A percentile compares a stretch with the other conserved stretches of the same genome.
Evolutionary conservation across 2,113 vertebrate genomes (phyloP).

Genomic region (Eulacestoma nigropectus): DNA sequence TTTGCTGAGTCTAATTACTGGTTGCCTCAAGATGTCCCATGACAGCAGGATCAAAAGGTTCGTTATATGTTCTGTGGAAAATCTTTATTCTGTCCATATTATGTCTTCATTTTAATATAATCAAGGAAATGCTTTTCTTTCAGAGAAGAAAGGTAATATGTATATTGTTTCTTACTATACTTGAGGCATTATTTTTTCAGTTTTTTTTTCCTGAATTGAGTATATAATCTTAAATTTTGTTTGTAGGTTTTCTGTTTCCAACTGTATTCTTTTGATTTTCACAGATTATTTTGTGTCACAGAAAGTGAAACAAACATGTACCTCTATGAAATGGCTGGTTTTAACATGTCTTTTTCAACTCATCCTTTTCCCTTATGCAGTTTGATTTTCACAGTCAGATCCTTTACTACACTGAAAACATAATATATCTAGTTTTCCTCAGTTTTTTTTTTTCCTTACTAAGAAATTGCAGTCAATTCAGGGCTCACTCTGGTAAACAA

Average conservation of each 20-base stretch:
- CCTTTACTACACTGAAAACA: not conserved
- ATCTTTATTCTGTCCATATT: not conserved
- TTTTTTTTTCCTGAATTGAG: not conserved
- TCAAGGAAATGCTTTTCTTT: not conserved
- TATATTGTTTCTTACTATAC: not conserved
- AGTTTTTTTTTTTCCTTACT: not conserved
- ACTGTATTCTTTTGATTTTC: not conserved
- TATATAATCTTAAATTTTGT: not conserved
- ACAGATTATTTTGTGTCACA: not conserved
- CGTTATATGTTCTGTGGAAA: not conserved
- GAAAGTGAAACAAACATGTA: not conserved
- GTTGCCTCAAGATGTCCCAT: not conserved
- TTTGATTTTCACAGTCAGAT: not conserved
- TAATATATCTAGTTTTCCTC: not conserved
- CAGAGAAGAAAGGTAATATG: not conserved
- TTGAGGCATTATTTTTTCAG: not conserved
- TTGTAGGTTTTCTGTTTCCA: not conserved
- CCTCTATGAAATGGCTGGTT: not conserved
- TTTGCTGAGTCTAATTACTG: slow-evolving; percentile 2
- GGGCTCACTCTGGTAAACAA: not conserved
- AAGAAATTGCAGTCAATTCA: not conserved
- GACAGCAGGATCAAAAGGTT: slow-evolving; percentile 32
- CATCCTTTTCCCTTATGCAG: not conserved
- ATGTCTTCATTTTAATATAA: not conserved
- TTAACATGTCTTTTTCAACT: not conserved